phyloP scores from a whole-genome alignment of 2,113 vertebrate species.

The Phaetusa simplex region DNA sequence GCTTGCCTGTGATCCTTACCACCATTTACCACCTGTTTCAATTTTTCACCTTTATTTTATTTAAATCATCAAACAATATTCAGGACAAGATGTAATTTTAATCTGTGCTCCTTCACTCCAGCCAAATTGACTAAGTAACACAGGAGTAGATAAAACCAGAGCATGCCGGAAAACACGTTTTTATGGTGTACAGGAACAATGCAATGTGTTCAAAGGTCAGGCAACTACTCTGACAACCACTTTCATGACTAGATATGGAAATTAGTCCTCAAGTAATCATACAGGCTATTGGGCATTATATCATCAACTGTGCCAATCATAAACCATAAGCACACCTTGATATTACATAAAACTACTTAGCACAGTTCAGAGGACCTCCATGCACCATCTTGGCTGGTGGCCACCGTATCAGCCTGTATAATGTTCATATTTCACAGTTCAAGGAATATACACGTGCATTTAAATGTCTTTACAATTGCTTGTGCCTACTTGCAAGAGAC shows the following conservation, averaged over 20 bases:
- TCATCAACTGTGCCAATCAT: background rate
- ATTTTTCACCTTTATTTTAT: background rate
- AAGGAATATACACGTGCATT: background rate
- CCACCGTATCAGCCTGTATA: fast-evolving
- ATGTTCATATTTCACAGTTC: background rate
- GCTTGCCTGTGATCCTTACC: background rate
- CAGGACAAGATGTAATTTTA: background rate
- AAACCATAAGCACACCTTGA: background rate
- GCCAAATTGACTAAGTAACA: background rate
- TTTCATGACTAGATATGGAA: background rate
- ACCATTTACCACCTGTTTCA: background rate
- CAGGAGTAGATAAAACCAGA: background rate
- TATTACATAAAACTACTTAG: background rate
- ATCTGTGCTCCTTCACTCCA: background rate
- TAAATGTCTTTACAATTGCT: background rate
- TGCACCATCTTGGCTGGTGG: background rate
- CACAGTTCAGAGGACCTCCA: background rate
- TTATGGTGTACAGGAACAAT: background rate
- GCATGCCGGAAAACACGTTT: background rate
- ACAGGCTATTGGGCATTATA: background rate
- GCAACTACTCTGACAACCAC: background rate
- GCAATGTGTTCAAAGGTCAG: constrained; percentile 1
- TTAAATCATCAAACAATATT: background rate
- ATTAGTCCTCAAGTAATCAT: background rate
- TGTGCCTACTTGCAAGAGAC: background rate